A percentile compares a stretch with the other conserved stretches of the same genome.
Conservation (phyloP, 1,140 invertebrate genomes). For the Nephila pilipes region DNA sequence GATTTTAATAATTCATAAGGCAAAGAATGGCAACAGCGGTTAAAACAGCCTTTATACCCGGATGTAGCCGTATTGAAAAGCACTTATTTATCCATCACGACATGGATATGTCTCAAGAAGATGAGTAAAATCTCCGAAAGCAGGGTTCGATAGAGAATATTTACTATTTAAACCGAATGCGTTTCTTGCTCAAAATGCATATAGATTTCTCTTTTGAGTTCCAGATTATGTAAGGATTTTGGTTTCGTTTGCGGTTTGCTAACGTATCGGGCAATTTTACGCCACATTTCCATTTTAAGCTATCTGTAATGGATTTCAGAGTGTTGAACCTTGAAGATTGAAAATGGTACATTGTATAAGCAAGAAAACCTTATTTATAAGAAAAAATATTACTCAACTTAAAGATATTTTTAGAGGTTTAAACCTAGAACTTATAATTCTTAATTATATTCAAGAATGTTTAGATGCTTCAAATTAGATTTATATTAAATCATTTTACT, state of each 20-base stretch:
- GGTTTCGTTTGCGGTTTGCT: background rate
- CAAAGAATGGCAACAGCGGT: conserved; percentile 3
- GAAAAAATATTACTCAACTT: too few species aligned
- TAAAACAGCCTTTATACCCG: conserved; percentile 23
- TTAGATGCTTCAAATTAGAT: too few species aligned
- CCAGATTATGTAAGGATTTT: background rate
- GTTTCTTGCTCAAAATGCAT: background rate
- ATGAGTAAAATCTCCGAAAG: background rate
- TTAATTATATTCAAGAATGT: too few species aligned
- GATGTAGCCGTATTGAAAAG: conserved; percentile 15
- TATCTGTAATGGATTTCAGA: background rate
- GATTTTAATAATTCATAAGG: conserved; percentile 39
- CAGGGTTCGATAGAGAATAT: background rate
- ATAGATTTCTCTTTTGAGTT: conserved; percentile 20
- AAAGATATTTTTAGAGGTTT: too few species aligned
- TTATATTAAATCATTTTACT: too few species aligned
- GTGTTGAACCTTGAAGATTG: background rate
- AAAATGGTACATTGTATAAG: too few species aligned
- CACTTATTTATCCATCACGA: conserved; percentile 13
- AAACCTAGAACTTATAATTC: too few species aligned
- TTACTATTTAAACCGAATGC: background rate
- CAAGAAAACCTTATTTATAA: too few species aligned
- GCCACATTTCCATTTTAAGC: conserved; percentile 20
- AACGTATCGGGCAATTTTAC: background rate
- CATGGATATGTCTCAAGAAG: background rate